Base-by-base conservation (phyloP, 1,140 invertebrate genomes). In the Tetramorium simillimum region DNA sequence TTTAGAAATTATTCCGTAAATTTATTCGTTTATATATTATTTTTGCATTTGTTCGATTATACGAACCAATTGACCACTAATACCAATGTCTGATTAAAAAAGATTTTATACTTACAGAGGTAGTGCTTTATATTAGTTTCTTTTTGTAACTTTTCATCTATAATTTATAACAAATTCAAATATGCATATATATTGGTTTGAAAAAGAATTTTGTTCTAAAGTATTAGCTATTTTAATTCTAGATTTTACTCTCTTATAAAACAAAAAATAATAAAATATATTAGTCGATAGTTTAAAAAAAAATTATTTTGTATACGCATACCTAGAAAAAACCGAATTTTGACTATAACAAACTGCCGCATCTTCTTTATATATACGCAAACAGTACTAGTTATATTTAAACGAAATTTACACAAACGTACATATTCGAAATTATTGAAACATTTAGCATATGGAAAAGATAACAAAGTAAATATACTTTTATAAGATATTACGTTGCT, bases 311-410 rank as follows among this genome's bases (percentile, higher is more conserved):
- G 33, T 46, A 72, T 56, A 78, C 14, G 9, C 56, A 28, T n/a
- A 81, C 1, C 7, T 24, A 89, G 37, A 85, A 72, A 24, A 46
- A 69, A 67, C 28, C 70, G 46, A 84, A 88, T 89, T 89, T 62
- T 75, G 53, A 88, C 76, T 89, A 53, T 80, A 51, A 86, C 24
- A 76, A 86, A 86, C 72, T 90, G 88, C 76, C 49, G 43, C 56
- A 85, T 49, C 40, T 62, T 88, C 73, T 82, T 65, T 65, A 72
- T 86, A 62, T 53, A 46, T 65, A 24, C 21, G 14, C 49, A 69
- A 65, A 80, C 43, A 75, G 16, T 82, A 77, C 21, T 56, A 78
- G 51, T 78, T 89, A 62, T 80, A 89, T 56, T 73, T 90, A 77
- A 78, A 37, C 43, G 6, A 85, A 73, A 60, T 76, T 76, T 75